Percentiles rank a stretch among this genome's conserved stretches.
These are phyloP conservation scores for Silurus lanzhouensis DNA, from an alignment of 2,797 vertebrate species.

Conservation along the genomic window DNA sequence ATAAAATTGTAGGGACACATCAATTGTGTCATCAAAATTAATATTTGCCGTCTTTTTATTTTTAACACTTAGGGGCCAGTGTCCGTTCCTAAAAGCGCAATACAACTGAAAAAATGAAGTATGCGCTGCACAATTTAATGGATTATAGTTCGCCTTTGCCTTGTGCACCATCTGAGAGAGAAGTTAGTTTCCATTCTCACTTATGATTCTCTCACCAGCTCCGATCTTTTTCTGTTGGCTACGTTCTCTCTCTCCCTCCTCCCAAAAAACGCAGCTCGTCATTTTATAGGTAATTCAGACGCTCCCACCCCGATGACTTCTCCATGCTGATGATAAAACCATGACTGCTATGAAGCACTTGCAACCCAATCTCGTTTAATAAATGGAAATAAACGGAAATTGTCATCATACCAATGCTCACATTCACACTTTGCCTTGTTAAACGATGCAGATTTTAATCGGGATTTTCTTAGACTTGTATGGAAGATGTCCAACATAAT, in stretches of 20 bases:
- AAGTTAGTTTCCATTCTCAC: neutral
- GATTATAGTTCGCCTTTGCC: neutral
- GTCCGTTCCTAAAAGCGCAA: no score
- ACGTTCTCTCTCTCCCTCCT: neutral
- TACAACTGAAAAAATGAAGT: no score
- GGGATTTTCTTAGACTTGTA: no score
- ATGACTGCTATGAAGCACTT: neutral
- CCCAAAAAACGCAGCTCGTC: neutral
- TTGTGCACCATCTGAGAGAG: neutral
- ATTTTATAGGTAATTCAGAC: neutral
- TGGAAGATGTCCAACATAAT: no score
- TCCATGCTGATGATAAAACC: neutral
- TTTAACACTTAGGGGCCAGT: no score
- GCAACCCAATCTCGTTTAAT: rapidly evolving
- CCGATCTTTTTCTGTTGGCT: neutral
- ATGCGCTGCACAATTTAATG: neutral
- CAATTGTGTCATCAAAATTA: no score
- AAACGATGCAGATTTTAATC: no score
- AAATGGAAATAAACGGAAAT: neutral
- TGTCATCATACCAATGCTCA: no score
- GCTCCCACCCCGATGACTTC: neutral
- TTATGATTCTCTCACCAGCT: neutral
- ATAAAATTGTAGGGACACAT: no score
- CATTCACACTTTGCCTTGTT: no score
- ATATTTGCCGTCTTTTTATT: no score